These are phyloP conservation scores for Cacatua alba DNA, from an alignment of 2,113 vertebrate genomes.

Conservation along the genomic window DNA sequence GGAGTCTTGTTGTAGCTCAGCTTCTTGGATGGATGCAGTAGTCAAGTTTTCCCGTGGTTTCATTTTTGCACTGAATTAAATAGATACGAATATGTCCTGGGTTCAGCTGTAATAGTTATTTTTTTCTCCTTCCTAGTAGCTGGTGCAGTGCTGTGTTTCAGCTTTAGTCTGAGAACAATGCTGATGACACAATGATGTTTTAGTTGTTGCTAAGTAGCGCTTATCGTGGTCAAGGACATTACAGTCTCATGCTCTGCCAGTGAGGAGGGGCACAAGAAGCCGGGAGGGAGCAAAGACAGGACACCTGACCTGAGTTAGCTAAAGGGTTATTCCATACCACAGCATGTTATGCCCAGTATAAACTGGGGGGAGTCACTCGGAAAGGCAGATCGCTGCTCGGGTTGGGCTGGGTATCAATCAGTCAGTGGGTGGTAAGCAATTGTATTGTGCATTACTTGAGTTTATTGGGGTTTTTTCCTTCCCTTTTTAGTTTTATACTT, in stretches of 20 bases:
- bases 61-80: neutral
- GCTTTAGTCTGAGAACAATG: neutral
- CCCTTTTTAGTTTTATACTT: too few relatives aligned
- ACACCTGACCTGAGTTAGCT: neutral
- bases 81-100: neutral
- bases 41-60: neutral
- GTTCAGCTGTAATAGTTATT: neutral
- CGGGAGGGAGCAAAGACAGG: neutral
- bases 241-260: neutral
- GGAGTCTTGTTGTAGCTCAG: neutral
- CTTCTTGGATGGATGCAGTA: neutral
- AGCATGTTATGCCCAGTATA: neutral
- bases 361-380: neutral
- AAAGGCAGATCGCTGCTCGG: neutral
- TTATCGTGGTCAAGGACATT: neutral
- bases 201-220: neutral
- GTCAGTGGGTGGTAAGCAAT: neutral
- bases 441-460: neutral
- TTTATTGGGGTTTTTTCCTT: neutral
- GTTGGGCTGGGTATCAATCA: neutral
- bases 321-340: neutral
- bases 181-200: neutral
- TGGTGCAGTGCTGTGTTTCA: neutral
- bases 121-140: neutral
- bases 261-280: neutral